Conservation (phyloP, 37 sponge, comb jelly and placozoan species). For the Lycopodina hypogea region DNA sequence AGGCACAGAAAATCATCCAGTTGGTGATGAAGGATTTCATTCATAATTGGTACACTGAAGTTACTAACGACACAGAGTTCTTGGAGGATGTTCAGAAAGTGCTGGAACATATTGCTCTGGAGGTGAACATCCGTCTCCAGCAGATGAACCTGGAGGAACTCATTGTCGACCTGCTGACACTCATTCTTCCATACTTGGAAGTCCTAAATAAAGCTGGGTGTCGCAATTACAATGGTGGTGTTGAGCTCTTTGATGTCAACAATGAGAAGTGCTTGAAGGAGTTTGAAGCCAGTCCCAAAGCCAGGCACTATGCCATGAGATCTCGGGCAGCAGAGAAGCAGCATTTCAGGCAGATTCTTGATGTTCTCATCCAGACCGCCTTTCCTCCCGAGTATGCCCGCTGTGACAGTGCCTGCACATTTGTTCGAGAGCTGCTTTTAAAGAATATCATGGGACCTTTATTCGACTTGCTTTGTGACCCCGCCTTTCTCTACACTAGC, state of each 20-base stretch:
- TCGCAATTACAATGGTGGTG: conserved; percentile 31
- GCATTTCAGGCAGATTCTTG: conserved; percentile 43
- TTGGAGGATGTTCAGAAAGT: conserved; percentile 48
- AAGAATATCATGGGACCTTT: conserved; percentile 42
- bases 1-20: conserved; percentile 66
- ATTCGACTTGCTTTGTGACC: conserved; percentile 53
- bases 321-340: conserved; percentile 28
- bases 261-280: conserved; percentile 32
- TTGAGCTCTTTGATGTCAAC: conserved; percentile 34
- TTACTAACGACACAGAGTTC: conserved; percentile 55
- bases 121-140: conserved; percentile 44
- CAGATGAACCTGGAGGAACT: conserved; percentile 35
- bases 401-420: conserved; percentile 47
- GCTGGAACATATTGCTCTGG: conserved; percentile 51
- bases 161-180: conserved; percentile 30
- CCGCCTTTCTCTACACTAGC: conserved; percentile 52
- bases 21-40: conserved; percentile 68
- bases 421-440: conserved; percentile 65
- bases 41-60: conserved; percentile 30
- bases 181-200: conserved; percentile 46
- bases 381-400: conserved; percentile 44
- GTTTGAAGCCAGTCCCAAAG: conserved; percentile 40
- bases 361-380: conserved; percentile 44
- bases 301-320: conserved; percentile 43
- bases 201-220: conserved; percentile 55